phyloP scores from a whole-genome alignment of 1,140 invertebrate genomes.

The Thereuonema tuberculata region DNA sequence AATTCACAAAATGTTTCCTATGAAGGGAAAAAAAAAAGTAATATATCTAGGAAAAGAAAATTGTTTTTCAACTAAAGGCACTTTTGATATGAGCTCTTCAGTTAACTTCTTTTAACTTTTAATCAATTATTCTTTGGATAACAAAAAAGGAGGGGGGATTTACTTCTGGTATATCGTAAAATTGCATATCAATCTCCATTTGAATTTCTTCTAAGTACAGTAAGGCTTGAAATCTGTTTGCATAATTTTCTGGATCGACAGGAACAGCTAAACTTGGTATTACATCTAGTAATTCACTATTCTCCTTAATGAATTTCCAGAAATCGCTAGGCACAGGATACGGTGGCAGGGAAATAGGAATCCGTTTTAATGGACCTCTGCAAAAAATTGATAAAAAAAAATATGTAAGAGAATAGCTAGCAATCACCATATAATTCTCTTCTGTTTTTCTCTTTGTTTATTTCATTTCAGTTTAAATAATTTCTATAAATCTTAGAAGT shows the following conservation, averaged over 20 bases:
- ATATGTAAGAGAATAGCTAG: too few relatives aligned
- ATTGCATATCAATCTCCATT: slow-evolving; percentile 44
- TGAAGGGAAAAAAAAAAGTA: too few relatives aligned
- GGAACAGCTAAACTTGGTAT: not conserved
- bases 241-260: too few relatives aligned
- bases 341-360: not conserved
- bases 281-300: not conserved
- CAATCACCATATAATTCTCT: too few relatives aligned
- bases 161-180: slow-evolving; percentile 52
- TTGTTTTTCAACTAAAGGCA: too few relatives aligned
- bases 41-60: too few relatives aligned
- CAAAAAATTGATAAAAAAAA: too few relatives aligned
- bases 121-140: slow-evolving; percentile 6
- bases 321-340: not conserved
- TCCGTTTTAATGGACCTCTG: not conserved
- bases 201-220: slow-evolving; percentile 62
- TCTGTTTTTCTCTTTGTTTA: too few relatives aligned
- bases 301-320: not conserved
- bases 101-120: not conserved
- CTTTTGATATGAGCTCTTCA: not conserved
- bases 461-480: too few relatives aligned
- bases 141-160: too few relatives aligned
- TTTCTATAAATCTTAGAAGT: too few relatives aligned
- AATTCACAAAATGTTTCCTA: too few relatives aligned
- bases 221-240: slow-evolving; percentile 46